Conservation (phyloP, 2,113 vertebrate species). For the Platichthys stellatus region DNA sequence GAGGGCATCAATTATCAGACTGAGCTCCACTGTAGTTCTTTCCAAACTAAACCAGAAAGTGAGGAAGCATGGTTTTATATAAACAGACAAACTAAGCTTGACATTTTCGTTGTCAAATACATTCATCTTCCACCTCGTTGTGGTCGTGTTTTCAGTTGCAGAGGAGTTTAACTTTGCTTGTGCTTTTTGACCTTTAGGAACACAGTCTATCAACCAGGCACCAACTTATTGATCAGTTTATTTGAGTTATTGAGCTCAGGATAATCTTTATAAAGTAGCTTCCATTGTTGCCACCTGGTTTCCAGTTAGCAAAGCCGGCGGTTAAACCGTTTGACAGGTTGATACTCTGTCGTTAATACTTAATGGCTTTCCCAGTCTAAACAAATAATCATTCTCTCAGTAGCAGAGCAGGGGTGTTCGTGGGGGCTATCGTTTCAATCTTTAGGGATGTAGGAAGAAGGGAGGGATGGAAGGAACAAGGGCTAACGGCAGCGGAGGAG, state of each 20-base stretch:
- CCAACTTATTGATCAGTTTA: not conserved
- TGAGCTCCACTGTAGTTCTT: not conserved
- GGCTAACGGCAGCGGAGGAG: conserved; percentile 29
- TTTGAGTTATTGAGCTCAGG: not conserved
- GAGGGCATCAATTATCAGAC: not conserved
- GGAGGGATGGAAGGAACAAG: conserved; percentile 25
- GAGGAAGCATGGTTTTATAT: not conserved
- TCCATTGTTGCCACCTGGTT: conserved; percentile 34
- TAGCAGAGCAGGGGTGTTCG: conserved; percentile 78
- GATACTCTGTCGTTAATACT: conserved; percentile 65
- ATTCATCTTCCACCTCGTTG: not conserved
- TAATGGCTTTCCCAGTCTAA: conserved; percentile 88
- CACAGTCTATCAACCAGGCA: not conserved
- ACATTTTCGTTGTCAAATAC: not conserved
- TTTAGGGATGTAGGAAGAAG: conserved; percentile 18
- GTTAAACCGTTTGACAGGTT: conserved; percentile 56
- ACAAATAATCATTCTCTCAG: conserved; percentile 87
- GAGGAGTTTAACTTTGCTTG: too few relatives aligned
- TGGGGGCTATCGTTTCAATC: conserved; percentile 67
- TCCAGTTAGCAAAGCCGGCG: conserved; percentile 28
- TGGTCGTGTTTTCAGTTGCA: not conserved
- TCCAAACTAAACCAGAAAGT: not conserved
- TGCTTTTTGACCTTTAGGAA: not conserved
- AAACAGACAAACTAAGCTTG: not conserved
- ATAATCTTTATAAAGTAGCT: not conserved